Conservation (phyloP, 2,113 vertebrate genomes). For the Colius striatus region DNA sequence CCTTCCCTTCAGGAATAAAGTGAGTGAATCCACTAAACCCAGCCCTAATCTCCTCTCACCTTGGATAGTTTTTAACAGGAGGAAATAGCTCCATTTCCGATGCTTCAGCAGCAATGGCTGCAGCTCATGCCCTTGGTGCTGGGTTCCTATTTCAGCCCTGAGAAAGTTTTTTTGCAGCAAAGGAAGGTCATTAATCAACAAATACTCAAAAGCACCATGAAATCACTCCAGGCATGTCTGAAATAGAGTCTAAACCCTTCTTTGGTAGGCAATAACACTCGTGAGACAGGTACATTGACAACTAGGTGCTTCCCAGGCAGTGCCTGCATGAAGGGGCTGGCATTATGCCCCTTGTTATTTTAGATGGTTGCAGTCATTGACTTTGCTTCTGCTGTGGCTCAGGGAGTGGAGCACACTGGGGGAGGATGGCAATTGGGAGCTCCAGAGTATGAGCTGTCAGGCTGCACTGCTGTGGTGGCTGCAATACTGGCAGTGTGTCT, state of each 20-base stretch:
- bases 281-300: not conserved
- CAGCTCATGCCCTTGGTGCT: not conserved
- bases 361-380: accelerated
- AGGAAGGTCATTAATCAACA: not conserved
- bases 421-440: accelerated
- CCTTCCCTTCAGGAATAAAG: not conserved
- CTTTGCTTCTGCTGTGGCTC: not conserved
- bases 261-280: not conserved
- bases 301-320: not conserved
- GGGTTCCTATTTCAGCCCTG: not conserved
- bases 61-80: not conserved
- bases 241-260: not conserved
- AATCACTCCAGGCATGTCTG: not conserved
- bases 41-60: not conserved
- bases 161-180: not conserved
- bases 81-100: not conserved
- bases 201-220: not conserved
- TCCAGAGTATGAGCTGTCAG: not conserved
- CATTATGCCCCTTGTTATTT: not conserved
- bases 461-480: not conserved
- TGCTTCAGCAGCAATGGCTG: not conserved
- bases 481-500: not conserved
- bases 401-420: accelerated
- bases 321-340: not conserved
- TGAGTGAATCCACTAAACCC: not conserved